phyloP scores from a whole-genome alignment of 2,113 vertebrate genomes.

The Pelusios castaneus region DNA sequence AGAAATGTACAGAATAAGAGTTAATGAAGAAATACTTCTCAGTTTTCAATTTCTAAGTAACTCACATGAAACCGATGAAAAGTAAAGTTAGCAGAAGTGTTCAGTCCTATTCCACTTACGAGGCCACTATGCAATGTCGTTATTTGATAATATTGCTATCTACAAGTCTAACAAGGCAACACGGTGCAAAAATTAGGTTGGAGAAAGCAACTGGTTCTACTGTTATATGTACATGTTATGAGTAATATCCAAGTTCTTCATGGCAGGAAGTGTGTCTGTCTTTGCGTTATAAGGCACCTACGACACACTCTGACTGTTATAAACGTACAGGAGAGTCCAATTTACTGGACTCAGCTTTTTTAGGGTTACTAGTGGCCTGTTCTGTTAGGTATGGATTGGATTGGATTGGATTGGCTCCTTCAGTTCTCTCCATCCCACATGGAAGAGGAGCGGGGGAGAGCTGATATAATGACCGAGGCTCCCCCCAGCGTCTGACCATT shows the following conservation, averaged over 20 bases:
- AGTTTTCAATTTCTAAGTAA: background rate
- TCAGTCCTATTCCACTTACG: background rate
- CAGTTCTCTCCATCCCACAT: background rate
- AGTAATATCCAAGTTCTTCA: background rate
- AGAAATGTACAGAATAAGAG: background rate
- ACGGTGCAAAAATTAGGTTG: background rate
- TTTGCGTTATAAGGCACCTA: background rate
- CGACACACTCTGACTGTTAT: background rate
- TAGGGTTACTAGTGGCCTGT: background rate
- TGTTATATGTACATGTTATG: background rate
- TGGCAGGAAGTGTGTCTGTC: rapidly evolving
- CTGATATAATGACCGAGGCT: too few species aligned
- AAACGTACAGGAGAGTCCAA: background rate
- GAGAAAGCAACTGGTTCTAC: background rate
- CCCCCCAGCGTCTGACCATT: too few species aligned
- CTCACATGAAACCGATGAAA: background rate
- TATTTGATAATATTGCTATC: background rate
- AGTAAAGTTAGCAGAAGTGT: background rate
- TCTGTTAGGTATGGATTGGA: background rate
- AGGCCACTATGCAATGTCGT: background rate
- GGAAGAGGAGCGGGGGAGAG: too few species aligned
- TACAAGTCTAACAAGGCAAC: background rate
- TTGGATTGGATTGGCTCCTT: rapidly evolving
- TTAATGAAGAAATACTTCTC: background rate
- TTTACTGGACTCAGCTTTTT: background rate